Conservation (phyloP, 2,888 invertebrate species). For the Hoplodrina ambigua region DNA sequence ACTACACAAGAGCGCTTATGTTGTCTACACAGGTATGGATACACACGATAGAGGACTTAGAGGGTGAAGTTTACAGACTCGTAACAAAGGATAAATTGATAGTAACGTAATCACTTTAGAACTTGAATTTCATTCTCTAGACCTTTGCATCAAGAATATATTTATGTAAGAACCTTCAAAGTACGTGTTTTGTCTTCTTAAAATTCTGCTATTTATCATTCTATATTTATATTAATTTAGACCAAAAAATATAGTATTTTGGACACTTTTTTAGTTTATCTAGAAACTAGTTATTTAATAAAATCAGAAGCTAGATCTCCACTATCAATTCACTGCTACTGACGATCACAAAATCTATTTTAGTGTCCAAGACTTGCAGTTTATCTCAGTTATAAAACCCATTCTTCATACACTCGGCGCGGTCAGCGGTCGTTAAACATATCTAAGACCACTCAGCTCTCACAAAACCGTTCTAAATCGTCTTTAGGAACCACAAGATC, state of each 20-base stretch:
- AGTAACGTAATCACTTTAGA: too few relatives aligned
- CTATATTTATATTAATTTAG: too few relatives aligned
- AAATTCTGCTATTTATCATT: too few relatives aligned
- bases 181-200: too few relatives aligned
- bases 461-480: slow-evolving; percentile 35
- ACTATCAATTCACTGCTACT: background rate
- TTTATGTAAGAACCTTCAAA: too few relatives aligned
- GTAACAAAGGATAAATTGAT: too few relatives aligned
- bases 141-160: too few relatives aligned
- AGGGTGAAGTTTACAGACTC: too few relatives aligned
- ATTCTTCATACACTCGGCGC: slow-evolving; percentile 5
- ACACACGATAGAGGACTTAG: background rate
- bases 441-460: slow-evolving; percentile 1
- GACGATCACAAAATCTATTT: slow-evolving; percentile 16
- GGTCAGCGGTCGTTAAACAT: slow-evolving; percentile 14
- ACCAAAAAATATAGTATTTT: too few relatives aligned
- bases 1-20: slow-evolving; percentile 94
- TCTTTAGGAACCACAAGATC: slow-evolving; percentile 46
- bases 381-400: slow-evolving; percentile 13
- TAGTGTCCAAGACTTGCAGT: slow-evolving; percentile 8
- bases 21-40: slow-evolving; percentile 96
- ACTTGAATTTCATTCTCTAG: too few relatives aligned
- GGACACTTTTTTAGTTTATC: too few relatives aligned
- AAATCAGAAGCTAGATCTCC: background rate
- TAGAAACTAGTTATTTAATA: background rate